phyloP scores from a whole-genome alignment of 2,113 vertebrate species.

The Pseudonaja textilis region DNA sequence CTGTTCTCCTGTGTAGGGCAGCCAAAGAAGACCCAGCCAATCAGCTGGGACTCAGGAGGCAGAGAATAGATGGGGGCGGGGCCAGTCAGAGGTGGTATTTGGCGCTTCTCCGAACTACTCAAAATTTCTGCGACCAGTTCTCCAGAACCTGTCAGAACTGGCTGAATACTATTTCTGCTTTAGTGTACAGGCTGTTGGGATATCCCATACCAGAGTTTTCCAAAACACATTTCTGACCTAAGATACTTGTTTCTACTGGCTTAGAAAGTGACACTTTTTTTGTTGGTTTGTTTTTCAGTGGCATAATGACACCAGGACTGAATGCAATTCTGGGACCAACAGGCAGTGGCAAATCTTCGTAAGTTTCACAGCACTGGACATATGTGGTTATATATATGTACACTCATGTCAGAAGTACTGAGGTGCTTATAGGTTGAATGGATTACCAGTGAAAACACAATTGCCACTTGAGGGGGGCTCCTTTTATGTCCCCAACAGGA shows the following conservation, averaged over 20 bases:
- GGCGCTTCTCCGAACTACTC: no score
- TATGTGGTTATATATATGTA: background rate
- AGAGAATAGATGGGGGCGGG: no score
- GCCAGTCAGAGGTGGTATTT: no score
- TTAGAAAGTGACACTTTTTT: background rate
- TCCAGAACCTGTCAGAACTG: no score
- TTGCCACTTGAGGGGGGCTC: background rate
- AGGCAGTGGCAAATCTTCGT: slow-evolving; percentile 96
- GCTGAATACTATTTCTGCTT: no score
- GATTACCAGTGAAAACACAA: background rate
- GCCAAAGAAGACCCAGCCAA: no score
- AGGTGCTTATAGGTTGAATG: background rate
- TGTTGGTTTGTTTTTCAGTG: slow-evolving; percentile 73
- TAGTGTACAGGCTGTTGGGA: background rate
- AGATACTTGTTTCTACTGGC: background rate
- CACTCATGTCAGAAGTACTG: background rate
- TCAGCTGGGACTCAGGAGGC: no score
- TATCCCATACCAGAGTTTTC: background rate
- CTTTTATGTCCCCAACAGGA: background rate
- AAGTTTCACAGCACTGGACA: slow-evolving; percentile 67
- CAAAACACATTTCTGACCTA: background rate
- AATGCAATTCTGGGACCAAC: slow-evolving; percentile 95
- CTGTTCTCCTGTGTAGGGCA: no score
- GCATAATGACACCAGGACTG: slow-evolving; percentile 93
- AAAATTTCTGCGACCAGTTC: no score